Base-by-base conservation (phyloP, 2,797 vertebrate species). In the Dendrocincla tyrannina region DNA sequence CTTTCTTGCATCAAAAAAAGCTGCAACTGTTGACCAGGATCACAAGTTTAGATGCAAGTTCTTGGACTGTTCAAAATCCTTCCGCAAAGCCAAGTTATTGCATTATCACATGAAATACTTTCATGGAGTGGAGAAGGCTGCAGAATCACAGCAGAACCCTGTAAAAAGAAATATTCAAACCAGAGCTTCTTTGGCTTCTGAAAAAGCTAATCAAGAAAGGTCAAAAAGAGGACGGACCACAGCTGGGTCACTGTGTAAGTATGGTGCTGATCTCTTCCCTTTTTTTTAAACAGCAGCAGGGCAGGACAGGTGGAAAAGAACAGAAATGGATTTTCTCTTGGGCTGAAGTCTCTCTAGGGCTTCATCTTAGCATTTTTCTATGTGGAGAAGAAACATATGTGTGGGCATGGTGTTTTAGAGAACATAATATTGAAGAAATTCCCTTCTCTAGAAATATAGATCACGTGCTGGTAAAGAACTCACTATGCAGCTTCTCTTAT, bases 51-150 rank as follows among this genome's bases (percentile, higher is more conserved):
- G 99, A 98, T 99, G 99, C 97, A 98, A 98, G 30, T 98, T 99
- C 41, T 96, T 97, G 17, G 99, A 98, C 97, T 99, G 99, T 97
- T 98, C 98, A 67, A 99, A 99, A 97, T 99, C 98, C 35, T 99
- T 99, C 98, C 98, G 99, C 97, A 99, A 99, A 98, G 99, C 98
- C 17, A 99, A 99, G 95, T 97, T 99, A 87, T 97, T 99, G 93
- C 98, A 99, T 97, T 99, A 99, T 98, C 99, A 99, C 97, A 99
- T 99, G 98, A 99, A 99, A 96, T 99, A 99, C 97, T 99, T 99
- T 97, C 99, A 99, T 92, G 98, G 98, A 77, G 97, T 98, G 96
- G 98, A 98, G 80, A 98, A 98, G 78, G 95, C 97, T 39, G 93
- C 98, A 7, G 98, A 99, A 93, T 98, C 98, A 83, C 98, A 98